Evolutionary conservation across 2,113 vertebrate species (phyloP), one percentile per base, ranked within the genome.

Genomic region (Myiozetetes cayanensis): DNA sequence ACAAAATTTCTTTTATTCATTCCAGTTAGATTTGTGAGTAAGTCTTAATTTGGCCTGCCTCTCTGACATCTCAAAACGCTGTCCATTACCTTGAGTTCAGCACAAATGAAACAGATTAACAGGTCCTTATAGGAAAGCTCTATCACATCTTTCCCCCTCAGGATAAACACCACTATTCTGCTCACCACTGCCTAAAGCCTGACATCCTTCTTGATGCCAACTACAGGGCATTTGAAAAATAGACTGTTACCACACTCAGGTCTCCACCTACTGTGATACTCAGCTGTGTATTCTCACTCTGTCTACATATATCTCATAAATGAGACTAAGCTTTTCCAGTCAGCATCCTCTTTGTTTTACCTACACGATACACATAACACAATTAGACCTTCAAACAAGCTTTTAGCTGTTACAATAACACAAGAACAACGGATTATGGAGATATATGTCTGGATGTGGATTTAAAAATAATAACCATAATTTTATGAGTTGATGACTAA

Each of bases 221-320:
- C 30, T 37, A 59, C 6, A 35, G 12, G 70, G 28, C 17, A 77
- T 46, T 22, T 90, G 46, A 80, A 85, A 74, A 71, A 18, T 25
- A 53, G 39, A 23, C 8, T 78, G 23, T 24, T 66, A 24, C 8
- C 24, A 9, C 4, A 23, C 53, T 62, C 37, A 71, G 50, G 22
- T 89, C n/a, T 43, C 15, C 47, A 24, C 19, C 25, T 23, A 37
- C 73, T 6, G 0, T 6, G 68, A 44, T 4, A 41, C 28, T 78
- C n/a, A n/a, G 39, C 22, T 0, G 0, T 13, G 24, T 22, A 28
- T 31, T 70, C 37, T 49, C 19, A 77, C 3, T 1, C 52, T 43
- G 17, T 23, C 77, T 24, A 31, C 8, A 8, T 4, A 22, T 4
- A 61, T 33, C 66, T 77, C 41, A 39, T 21, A 50, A 63, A 61